Base-by-base conservation (phyloP, 2,113 vertebrate genomes). In the Garra rufa region DNA sequence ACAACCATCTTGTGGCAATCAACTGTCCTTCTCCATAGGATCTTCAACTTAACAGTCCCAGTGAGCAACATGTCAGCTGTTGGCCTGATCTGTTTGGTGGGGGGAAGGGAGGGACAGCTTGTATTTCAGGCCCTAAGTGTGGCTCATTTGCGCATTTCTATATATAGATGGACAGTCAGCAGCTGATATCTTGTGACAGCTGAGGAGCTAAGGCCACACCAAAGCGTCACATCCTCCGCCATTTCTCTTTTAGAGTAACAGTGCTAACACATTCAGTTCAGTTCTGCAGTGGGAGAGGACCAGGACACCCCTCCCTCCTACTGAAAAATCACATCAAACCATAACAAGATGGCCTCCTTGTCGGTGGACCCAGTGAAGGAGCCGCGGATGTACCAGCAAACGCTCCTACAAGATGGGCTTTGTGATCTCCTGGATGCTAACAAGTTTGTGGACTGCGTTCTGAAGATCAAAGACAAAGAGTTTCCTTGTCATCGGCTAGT, bases 401-500 rank as follows among this genome's bases (percentile, higher is more conserved):
- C 97, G 0, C 93, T 99, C 50, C 96, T 99, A 71, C 98, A 99
- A 91, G 98, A 98, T 0, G 98, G 98, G 6, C 95, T 99, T 85
- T 97, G 93, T 63, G 97, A 99, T 86, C 95, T 99, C 93, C 87
- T 99, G 88, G 97, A 99, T 92, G 96, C 95, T 5, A 94, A 96
- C 85, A 98, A 98, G 90, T 96, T 99, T 87, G 94, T 99, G 19
- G 98, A 99, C 92, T 99, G 98, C 0, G 93, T 97, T 73, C 92
- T 99, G 69, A 98, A 97, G 87, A 96, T 97, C 71, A 97, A 96
- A 15, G 98, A 95, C 84, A 96, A 95, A 69, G 97, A 98, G 89
- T 98, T 99, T 85, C 98, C 97, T 0, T 99, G 98, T 89, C 98
- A 99, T 82, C 94, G 97, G 69, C 91, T 99, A 88, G 98, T 99